These are phyloP conservation scores for Lasius fuliginosus DNA, from an alignment of 2,888 invertebrate species.

Conservation along the genomic window DNA sequence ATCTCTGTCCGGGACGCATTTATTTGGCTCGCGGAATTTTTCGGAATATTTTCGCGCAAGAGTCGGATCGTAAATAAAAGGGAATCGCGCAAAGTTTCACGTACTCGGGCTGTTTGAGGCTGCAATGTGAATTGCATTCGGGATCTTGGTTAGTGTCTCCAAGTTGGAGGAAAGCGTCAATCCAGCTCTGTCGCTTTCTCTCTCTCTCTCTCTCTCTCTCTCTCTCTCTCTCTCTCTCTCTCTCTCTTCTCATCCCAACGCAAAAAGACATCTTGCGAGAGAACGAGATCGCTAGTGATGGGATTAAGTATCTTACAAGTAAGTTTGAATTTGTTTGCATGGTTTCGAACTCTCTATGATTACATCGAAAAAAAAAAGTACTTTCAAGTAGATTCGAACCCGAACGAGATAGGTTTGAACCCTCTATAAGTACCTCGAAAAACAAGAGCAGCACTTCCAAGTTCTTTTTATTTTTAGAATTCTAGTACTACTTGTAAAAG, in stretches of 20 bases:
- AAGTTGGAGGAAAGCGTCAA: conserved; percentile 36
- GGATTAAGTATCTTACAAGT: too few relatives aligned
- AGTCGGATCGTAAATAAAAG: conserved; percentile 52
- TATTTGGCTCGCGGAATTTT: conserved; percentile 51
- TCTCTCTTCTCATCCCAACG: background rate
- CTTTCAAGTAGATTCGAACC: too few relatives aligned
- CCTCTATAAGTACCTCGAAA: too few relatives aligned
- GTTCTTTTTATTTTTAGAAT: too few relatives aligned
- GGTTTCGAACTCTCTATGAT: too few relatives aligned
- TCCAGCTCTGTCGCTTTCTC: background rate
- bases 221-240: background rate
- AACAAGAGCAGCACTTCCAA: too few relatives aligned
- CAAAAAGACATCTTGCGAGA: conserved; percentile 60
- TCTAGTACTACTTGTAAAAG: too few relatives aligned
- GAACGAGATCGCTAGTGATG: conserved; percentile 27
- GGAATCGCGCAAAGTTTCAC: conserved; percentile 52
- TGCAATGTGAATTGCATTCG: conserved; percentile 62
- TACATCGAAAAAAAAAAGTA: too few relatives aligned
- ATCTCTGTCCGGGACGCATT: conserved; percentile 40
- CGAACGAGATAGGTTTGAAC: too few relatives aligned
- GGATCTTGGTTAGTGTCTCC: conserved; percentile 58
- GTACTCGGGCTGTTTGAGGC: conserved; percentile 38
- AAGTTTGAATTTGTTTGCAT: too few relatives aligned
- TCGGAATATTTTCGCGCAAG: conserved; percentile 45
- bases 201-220: background rate